A percentile compares a stretch with the other conserved stretches of the same genome.
Evolutionary conservation across 2,113 vertebrate species (phyloP).

Genomic region (Thermophis baileyi): DNA sequence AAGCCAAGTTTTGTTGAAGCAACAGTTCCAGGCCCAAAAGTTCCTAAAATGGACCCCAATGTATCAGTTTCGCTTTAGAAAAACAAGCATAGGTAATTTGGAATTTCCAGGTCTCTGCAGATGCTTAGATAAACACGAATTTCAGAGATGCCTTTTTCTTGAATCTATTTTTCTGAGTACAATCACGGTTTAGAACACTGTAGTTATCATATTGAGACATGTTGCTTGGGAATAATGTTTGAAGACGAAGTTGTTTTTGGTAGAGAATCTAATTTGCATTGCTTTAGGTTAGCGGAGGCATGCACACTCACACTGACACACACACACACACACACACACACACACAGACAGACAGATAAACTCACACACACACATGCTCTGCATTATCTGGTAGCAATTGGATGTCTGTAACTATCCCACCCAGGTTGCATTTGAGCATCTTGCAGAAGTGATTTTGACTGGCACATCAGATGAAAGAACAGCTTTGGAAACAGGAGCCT

Average conservation of each 20-base stretch:
- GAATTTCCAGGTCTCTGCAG: not conserved
- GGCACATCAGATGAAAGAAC: slow-evolving; percentile 70
- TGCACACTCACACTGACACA: slow-evolving; percentile 20
- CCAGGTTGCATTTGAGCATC: slow-evolving; percentile 69
- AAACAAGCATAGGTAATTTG: not conserved
- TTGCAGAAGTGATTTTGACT: slow-evolving; percentile 74
- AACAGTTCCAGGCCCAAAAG: not conserved
- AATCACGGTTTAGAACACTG: not conserved
- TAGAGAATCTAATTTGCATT: slow-evolving; percentile 62
- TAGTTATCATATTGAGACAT: slow-evolving; percentile 60
- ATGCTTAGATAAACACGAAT: not conserved
- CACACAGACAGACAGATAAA: not conserved
- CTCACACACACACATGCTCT: not conserved
- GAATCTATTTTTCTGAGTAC: not conserved
- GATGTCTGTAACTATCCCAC: slow-evolving; percentile 61
- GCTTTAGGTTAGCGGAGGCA: slow-evolving; percentile 56
- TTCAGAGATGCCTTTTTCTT: not conserved
- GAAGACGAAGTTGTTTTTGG: slow-evolving; percentile 24
- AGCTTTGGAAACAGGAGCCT: slow-evolving; percentile 73
- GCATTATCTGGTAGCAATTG: slow-evolving; percentile 55
- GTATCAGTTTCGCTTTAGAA: not conserved
- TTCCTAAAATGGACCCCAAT: not conserved
- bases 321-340: slow-evolving; percentile 29
- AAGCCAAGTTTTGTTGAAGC: not conserved
- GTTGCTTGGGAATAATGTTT: slow-evolving; percentile 54